Evolutionary conservation across 2,113 vertebrate genomes (phyloP), one percentile per base, ranked within the genome.

Genomic region (Thamnaconus septentrionalis): DNA sequence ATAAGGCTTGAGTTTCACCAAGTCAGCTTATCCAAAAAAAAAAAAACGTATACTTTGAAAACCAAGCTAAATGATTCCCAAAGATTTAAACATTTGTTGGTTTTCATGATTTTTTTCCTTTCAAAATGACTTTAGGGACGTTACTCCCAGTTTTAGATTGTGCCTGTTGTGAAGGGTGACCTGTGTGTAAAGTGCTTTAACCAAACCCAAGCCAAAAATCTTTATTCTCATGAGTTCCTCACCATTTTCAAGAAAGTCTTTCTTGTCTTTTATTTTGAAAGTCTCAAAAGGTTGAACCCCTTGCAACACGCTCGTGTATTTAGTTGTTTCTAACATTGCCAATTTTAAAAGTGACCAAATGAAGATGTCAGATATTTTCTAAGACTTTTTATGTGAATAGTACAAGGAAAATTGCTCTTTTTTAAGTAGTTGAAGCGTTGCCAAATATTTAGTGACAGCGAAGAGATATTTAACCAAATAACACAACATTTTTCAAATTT

Each of bases 311-410:
- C 57, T 85, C 59, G 66, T 74, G 44, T 76, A 48, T 69, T 83
- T 83, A 80, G 57, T 81, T 69, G 9, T 61, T 78, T 75, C 45
- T 61, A 77, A 73, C 61, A 11, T 86, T 85, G 18, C 73, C 62
- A 62, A 49, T 84, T 79, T 70, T 82, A 86, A 77, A 51, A 75
- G 52, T 87, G 74, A 86, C 85, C 86, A 89, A 90, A 90, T 79
- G 83, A 90, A 90, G 85, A 90, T 85, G 84, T 80, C 72, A 82
- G 79, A 91, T 92, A 89, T 91, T 92, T 90, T 86, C 61, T 88
- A 75, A 83, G 62, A 86, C 82, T 81, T 85, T 88, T 79, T 89
- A 88, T 87, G 83, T 86, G 53, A 53, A 84, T 82, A 82, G 8
- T 58, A 66, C 70, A 63, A 75, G 59, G 61, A 83, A 74, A 59